phyloP scores from a whole-genome alignment of 2,797 vertebrate genomes.

The Phyllotis vaccarum region DNA sequence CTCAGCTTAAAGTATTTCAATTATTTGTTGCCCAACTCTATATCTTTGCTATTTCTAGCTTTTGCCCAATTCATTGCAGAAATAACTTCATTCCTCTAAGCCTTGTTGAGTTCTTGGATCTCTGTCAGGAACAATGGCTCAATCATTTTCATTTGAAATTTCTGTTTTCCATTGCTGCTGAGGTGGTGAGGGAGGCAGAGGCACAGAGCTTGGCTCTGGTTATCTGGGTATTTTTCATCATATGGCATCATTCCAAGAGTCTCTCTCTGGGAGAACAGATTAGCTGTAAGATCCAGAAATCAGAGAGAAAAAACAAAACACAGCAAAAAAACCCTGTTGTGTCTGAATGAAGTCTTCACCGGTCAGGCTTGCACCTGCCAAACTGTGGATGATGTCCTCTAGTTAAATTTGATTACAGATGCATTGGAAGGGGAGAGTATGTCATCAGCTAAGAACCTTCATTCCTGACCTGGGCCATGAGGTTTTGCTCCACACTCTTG shows the following conservation, averaged over 20 bases:
- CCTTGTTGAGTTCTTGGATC: constrained; percentile 47
- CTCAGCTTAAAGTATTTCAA: constrained; percentile 1
- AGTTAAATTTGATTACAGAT: constrained; percentile 55
- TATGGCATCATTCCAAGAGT: constrained; percentile 68
- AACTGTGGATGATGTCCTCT: constrained; percentile 36
- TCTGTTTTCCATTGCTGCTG: constrained; percentile 72
- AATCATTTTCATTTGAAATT: constrained; percentile 57
- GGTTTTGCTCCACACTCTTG: constrained; percentile 37
- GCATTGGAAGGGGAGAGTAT: constrained; percentile 42
- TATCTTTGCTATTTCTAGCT: background rate
- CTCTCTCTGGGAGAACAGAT: constrained; percentile 62
- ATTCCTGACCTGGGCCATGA: constrained; percentile 60
- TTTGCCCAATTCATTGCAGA: constrained; percentile 31
- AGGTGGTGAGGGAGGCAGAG: constrained; percentile 67
- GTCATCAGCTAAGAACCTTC: background rate
- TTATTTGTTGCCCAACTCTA: background rate
- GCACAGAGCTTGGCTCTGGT: constrained; percentile 43
- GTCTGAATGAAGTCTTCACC: constrained; percentile 65
- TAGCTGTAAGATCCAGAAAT: constrained; percentile 55
- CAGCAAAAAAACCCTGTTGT: background rate
- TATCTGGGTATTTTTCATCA: constrained; percentile 71
- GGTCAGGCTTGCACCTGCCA: constrained; percentile 72
- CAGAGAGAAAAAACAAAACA: background rate
- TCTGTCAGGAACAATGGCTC: constrained; percentile 61
- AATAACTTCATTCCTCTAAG: constrained; percentile 53